These are phyloP conservation scores for Sebastes diaconus DNA, from an alignment of 2,797 vertebrate species.

Conservation along the genomic window DNA sequence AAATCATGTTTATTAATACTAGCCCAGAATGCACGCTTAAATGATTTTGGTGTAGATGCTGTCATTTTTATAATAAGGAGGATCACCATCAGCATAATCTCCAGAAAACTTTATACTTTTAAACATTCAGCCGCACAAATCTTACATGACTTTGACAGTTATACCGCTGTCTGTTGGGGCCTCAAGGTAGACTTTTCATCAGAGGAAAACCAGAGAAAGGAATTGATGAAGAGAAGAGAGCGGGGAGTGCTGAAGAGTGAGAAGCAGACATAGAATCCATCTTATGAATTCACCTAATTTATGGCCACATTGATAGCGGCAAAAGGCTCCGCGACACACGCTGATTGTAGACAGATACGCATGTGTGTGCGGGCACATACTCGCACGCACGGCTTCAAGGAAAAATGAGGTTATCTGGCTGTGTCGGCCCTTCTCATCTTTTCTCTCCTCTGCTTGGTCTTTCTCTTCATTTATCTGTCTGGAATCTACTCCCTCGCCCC, in stretches of 20 bases:
- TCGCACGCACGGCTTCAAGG: background rate
- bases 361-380: background rate
- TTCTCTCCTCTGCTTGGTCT: constrained; percentile 19
- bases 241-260: constrained; percentile 11
- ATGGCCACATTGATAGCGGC: constrained; percentile 59
- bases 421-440: constrained; percentile 41
- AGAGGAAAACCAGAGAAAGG: constrained; percentile 13
- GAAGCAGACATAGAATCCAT: constrained; percentile 41
- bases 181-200: constrained; percentile 44
- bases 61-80: background rate
- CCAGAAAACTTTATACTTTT: constrained; percentile 13
- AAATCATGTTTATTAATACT: background rate
- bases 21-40: background rate
- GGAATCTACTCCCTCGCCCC: constrained; percentile 34
- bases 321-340: constrained; percentile 52
- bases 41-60: background rate
- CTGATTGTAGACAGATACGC: constrained; percentile 24
- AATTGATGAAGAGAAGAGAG: constrained; percentile 39
- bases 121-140: constrained; percentile 19
- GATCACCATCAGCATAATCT: background rate
- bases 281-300: constrained; percentile 51
- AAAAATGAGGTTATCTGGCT: constrained; percentile 53
- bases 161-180: constrained; percentile 11
- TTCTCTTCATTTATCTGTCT: constrained; percentile 59
- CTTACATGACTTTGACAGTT: constrained; percentile 14